These are phyloP conservation scores for Camponotus fellah DNA, from an alignment of 2,888 invertebrate species.

Conservation along the genomic window DNA sequence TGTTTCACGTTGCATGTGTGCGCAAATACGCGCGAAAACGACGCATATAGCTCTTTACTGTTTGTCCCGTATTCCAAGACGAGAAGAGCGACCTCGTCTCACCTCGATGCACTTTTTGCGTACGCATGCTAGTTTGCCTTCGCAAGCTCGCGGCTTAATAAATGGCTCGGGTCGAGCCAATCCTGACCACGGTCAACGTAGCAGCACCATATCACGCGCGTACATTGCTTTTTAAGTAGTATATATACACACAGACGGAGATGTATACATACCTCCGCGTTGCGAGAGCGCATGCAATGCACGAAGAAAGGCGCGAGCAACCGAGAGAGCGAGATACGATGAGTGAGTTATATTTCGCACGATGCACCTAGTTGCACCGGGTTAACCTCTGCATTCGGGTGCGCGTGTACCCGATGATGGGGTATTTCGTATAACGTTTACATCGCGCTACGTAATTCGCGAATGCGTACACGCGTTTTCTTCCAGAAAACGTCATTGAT, in stretches of 20 bases:
- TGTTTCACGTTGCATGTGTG: background rate
- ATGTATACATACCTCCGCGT: background rate
- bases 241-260: background rate
- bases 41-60: background rate
- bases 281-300: conserved; percentile 37
- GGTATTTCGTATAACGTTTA: background rate
- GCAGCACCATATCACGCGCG: conserved; percentile 50
- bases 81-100: conserved; percentile 1
- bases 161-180: conserved; percentile 72
- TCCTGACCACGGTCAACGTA: conserved; percentile 75
- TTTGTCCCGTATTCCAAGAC: background rate
- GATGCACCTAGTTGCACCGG: conserved; percentile 55
- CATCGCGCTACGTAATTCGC: conserved; percentile 23
- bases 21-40: background rate
- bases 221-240: conserved; percentile 57
- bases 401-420: conserved; percentile 52
- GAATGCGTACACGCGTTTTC: conserved; percentile 14
- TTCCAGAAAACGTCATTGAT: conserved; percentile 21
- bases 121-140: conserved; percentile 23
- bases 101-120: conserved; percentile 53
- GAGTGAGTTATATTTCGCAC: conserved; percentile 42
- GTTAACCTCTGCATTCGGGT: conserved; percentile 56
- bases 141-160: conserved; percentile 62
- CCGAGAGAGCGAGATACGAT: conserved; percentile 26
- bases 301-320: background rate